Percentiles rank a stretch among this genome's conserved stretches.
Conservation (phyloP, 2,113 vertebrate species). For the Heteronetta atricapilla region DNA sequence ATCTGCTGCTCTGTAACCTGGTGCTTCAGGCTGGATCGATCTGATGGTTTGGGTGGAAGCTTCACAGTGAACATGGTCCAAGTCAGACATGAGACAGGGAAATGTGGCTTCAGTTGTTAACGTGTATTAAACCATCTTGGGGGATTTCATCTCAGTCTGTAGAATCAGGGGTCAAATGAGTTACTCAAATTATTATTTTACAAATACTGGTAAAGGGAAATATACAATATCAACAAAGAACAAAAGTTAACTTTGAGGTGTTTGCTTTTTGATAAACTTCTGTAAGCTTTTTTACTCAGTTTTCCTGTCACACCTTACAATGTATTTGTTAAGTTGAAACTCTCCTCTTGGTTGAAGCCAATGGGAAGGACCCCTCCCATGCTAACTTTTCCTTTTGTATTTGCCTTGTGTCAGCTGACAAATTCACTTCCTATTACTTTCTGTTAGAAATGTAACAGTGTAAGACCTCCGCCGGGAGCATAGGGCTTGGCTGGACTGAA, state of each 20-base stretch:
- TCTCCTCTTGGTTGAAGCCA: background rate
- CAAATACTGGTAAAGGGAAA: conserved; percentile 11
- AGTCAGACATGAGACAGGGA: background rate
- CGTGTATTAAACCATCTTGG: background rate
- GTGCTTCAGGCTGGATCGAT: background rate
- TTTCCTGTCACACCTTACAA: background rate
- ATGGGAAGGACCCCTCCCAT: background rate
- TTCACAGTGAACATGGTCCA: background rate
- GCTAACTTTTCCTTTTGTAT: background rate
- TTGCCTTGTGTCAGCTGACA: background rate
- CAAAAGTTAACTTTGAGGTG: background rate
- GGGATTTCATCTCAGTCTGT: background rate
- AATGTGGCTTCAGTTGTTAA: background rate
- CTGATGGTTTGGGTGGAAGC: background rate
- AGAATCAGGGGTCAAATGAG: background rate
- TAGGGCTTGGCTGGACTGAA: background rate
- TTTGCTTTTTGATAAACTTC: conserved; percentile 27
- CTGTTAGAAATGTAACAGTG: background rate
- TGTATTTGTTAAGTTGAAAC: background rate
- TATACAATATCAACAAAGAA: background rate
- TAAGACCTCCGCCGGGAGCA: background rate
- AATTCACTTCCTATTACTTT: background rate
- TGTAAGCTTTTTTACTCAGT: background rate
- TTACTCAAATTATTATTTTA: background rate
- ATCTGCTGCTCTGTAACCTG: background rate